A percentile compares a stretch with the other conserved stretches of the same genome.
phyloP scores from a whole-genome alignment of 2,888 invertebrate species.

The Hirudinaria manillensis region DNA sequence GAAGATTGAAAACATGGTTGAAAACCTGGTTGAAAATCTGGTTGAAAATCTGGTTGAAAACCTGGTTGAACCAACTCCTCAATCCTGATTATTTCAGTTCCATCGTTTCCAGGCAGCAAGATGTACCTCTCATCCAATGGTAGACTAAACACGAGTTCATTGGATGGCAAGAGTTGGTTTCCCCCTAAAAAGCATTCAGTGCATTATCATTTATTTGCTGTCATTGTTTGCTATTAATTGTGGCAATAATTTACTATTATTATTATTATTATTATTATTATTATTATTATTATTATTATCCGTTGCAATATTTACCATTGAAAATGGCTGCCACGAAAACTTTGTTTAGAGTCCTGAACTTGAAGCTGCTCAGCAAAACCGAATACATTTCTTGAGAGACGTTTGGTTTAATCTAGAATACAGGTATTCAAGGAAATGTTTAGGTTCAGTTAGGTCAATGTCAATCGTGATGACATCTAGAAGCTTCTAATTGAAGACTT shows the following conservation, averaged over 20 bases:
- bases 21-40: too few relatives aligned
- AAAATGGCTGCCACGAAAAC: not conserved
- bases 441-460: too few relatives aligned
- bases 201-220: too few relatives aligned
- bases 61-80: conserved; percentile 15
- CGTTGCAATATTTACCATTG: too few relatives aligned
- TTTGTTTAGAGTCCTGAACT: not conserved
- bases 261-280: not conserved
- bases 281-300: not conserved
- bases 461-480: too few relatives aligned
- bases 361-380: not conserved
- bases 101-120: conserved; percentile 44
- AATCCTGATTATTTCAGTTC: not conserved
- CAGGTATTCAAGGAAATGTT: not conserved
- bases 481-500: too few relatives aligned
- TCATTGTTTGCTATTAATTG: too few relatives aligned
- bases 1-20: too few relatives aligned
- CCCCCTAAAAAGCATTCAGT: conserved; percentile 28
- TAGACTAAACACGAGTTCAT: conserved; percentile 49
- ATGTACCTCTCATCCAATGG: conserved; percentile 48
- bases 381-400: not conserved
- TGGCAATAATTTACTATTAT: not conserved
- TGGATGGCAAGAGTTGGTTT: conserved; percentile 48
- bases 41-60: too few relatives aligned
- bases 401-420: not conserved